A percentile compares a stretch with the other conserved stretches of the same genome.
Evolutionary conservation across 2,888 invertebrate genomes (phyloP).

Genomic region (Pyrrhia umbra): DNA sequence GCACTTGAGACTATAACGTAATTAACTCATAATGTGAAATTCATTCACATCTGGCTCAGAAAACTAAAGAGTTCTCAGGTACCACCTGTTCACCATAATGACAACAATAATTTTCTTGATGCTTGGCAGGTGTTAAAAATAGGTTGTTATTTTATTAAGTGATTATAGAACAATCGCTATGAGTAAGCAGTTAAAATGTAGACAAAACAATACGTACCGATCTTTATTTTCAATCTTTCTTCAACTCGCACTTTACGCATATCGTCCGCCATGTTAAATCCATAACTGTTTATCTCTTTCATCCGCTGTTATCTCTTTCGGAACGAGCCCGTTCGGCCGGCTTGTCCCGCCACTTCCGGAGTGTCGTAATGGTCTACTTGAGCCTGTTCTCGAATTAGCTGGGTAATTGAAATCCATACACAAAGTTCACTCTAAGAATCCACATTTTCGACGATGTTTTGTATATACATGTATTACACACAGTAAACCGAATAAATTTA

Average conservation of each 20-base stretch:
- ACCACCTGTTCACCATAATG: conserved; percentile 88
- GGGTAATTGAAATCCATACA: conserved; percentile 72
- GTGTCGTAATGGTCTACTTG: conserved; percentile 90
- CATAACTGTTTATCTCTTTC: conserved; percentile 93
- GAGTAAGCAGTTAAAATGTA: conserved; percentile 50
- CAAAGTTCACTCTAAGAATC: conserved; percentile 68
- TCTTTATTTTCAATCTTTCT: conserved; percentile 98
- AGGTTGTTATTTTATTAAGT: conserved; percentile 28
- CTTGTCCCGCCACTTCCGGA: conserved; percentile 90
- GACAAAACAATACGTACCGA: conserved; percentile 92
- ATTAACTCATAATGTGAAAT: conserved; percentile 65
- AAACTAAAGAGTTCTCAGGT: conserved; percentile 71
- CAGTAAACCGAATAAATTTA: conserved; percentile 71
- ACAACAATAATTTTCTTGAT: conserved; percentile 76
- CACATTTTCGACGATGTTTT: conserved; percentile 72
- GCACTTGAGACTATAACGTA: conserved; percentile 47
- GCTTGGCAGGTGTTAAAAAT: conserved; percentile 19
- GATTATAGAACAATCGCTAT: conserved; percentile 37
- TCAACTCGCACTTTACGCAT: conserved; percentile 97
- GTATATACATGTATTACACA: conserved; percentile 65
- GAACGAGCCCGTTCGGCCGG: conserved; percentile 89
- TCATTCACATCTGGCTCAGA: conserved; percentile 74
- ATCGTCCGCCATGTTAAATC: conserved; percentile 98
- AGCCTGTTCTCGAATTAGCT: conserved; percentile 79
- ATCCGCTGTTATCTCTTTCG: conserved; percentile 90